Evolutionary conservation across 1,140 invertebrate genomes (phyloP), one percentile per base, ranked within the genome.

Genomic region (Ylistrum balloti): DNA sequence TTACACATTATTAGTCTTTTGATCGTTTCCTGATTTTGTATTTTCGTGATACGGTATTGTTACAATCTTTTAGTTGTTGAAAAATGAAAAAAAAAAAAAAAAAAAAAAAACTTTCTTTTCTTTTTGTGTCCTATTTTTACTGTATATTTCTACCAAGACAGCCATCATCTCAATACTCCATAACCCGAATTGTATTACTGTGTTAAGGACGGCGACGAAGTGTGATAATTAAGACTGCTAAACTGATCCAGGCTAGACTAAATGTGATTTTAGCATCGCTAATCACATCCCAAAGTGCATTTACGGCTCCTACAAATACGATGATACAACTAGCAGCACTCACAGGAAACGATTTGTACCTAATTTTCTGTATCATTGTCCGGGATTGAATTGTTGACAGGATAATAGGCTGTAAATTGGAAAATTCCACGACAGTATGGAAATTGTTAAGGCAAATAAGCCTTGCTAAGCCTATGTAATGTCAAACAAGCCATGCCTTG

Each of bases 341-440:
- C 17, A 74, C 22, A 9, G 56, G 56, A 74, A 74, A 74, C 56
- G n/a, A 28, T 28, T 74, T 74, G 56, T n/a, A 74, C 22, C 56
- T 28, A 74, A n/a, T 74, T 74, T 28, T 28, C 56, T 74, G 28
- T 28, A 74, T 74, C 2, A 74, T 28, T 74, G 56, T 74, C 22
- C n/a, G 17, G 22, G 56, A 74, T 74, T 74, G 22, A 74, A 74
- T 74, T 74, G 56, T 74, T 74, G 56, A 74, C 56, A 3, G n/a
- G 56, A n/a, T 74, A 74, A 74, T 74, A 74, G 56, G 56, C 56
- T 74, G 28, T n/a, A 74, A 74, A 74, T 74, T 74, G 56, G 56
- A 74, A 74, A 74, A 74, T 74, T 74, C 56, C 56, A 11, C 56
- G 56, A 74, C 56, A 74, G 56, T 28, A n/a, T 74, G 56, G 56